phyloP scores from a whole-genome alignment of 2,888 invertebrate genomes.

The Marasmarcha lunaedactyla region DNA sequence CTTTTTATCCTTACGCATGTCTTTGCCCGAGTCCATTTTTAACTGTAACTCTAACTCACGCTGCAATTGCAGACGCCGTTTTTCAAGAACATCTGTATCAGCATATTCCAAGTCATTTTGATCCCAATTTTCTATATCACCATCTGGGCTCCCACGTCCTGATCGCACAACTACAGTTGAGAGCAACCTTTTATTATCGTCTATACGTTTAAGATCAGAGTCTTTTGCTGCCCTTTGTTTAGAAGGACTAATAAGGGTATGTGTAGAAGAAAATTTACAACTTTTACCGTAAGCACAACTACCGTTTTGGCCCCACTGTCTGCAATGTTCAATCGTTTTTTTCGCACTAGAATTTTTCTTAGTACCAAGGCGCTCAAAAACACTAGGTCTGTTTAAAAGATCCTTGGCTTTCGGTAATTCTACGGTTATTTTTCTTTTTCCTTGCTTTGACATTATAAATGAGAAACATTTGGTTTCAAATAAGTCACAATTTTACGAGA shows the following conservation, averaged over 20 bases:
- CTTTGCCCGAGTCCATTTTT: conserved; percentile 78
- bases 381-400: conserved; percentile 78
- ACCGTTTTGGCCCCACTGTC: conserved; percentile 83
- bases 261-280: conserved; percentile 81
- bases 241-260: conserved; percentile 81
- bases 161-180: conserved; percentile 73
- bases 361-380: conserved; percentile 85
- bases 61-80: conserved; percentile 79
- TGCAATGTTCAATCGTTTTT: conserved; percentile 76
- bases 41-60: conserved; percentile 82
- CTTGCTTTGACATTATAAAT: conserved; percentile 72
- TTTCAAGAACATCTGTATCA: conserved; percentile 83
- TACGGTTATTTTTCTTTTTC: conserved; percentile 83
- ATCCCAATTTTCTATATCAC: conserved; percentile 81
- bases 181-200: conserved; percentile 74
- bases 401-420: conserved; percentile 79
- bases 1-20: conserved; percentile 77
- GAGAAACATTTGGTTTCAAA: conserved; percentile 55
- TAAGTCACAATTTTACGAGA: conserved; percentile 26
- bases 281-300: conserved; percentile 82
- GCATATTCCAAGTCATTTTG: conserved; percentile 84
- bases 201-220: conserved; percentile 60
- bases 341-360: conserved; percentile 72
- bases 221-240: conserved; percentile 78
- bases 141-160: conserved; percentile 69